A percentile compares a stretch with the other conserved stretches of the same genome.
Conservation (phyloP, 2,888 invertebrate species). For the Yponomeuta malinellus region DNA sequence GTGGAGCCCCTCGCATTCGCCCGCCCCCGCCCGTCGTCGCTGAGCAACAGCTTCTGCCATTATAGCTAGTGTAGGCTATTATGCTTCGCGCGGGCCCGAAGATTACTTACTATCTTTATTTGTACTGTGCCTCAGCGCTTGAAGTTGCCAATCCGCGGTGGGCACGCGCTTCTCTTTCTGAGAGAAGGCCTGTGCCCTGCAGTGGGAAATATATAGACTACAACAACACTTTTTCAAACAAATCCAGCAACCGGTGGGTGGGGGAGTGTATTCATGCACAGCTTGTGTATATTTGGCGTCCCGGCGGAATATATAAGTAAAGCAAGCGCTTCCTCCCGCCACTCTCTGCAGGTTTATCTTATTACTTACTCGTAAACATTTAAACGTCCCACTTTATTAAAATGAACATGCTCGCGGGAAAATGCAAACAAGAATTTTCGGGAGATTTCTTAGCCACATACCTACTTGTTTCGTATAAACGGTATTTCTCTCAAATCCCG, state of each 20-base stretch:
- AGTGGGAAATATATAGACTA: too few relatives aligned
- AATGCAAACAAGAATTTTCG: background rate
- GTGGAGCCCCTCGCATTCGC: too few relatives aligned
- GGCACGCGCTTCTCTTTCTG: too few relatives aligned
- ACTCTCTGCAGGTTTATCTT: background rate
- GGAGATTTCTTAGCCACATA: background rate
- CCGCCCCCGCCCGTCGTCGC: too few relatives aligned
- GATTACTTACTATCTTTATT: too few relatives aligned
- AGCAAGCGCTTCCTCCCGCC: background rate
- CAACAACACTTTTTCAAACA: background rate
- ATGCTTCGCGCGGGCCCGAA: too few relatives aligned
- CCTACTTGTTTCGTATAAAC: background rate
- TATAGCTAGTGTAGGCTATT: too few relatives aligned
- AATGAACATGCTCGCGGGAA: constrained; percentile 1
- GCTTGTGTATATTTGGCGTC: background rate
- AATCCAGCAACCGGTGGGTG: background rate
- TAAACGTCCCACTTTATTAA: background rate
- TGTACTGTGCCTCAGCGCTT: too few relatives aligned
- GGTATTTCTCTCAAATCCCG: background rate
- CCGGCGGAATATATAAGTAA: background rate
- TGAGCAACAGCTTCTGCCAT: too few relatives aligned
- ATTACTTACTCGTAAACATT: constrained; percentile 3
- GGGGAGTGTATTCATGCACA: background rate
- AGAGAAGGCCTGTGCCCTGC: too few relatives aligned
- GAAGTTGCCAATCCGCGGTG: too few relatives aligned